Evolutionary conservation across 2,797 vertebrate species (phyloP).

Genomic region (Sebastes ruberrimus): DNA sequence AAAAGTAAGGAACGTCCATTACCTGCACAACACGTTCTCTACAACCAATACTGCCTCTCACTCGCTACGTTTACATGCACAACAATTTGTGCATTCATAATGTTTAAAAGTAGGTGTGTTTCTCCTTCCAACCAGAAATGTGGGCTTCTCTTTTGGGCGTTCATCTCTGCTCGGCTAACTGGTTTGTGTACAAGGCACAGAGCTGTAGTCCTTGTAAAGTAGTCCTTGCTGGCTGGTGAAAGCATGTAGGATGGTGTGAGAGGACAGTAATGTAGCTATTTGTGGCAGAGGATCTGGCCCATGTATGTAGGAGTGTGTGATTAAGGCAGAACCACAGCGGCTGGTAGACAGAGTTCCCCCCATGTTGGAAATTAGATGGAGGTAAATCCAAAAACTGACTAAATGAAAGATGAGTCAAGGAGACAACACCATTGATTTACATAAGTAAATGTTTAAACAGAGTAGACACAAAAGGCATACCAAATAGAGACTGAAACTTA

Average conservation of each 20-base stretch:
- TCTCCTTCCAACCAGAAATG: too few species aligned
- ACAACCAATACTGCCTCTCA: neutral
- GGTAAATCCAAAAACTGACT: neutral
- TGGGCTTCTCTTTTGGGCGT: too few species aligned
- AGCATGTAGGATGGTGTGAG: slow-evolving; percentile 30
- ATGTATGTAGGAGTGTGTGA: slow-evolving; percentile 16
- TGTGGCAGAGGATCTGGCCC: slow-evolving; percentile 1
- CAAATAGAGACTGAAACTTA: neutral
- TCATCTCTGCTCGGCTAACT: too few species aligned
- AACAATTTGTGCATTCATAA: too few species aligned
- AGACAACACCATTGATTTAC: neutral
- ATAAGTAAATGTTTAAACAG: neutral
- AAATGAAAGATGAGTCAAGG: neutral
- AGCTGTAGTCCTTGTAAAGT: neutral
- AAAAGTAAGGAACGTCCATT: slow-evolving; percentile 86
- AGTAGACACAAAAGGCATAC: neutral
- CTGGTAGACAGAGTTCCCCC: neutral
- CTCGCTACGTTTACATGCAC: too few species aligned
- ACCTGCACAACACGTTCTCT: neutral
- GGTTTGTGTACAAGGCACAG: too few species aligned
- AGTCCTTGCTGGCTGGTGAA: neutral
- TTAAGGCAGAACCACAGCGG: neutral
- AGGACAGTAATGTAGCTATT: slow-evolving; percentile 14
- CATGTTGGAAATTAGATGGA: neutral
- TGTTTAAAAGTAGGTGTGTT: too few species aligned